Conservation (phyloP, 2,797 vertebrate species). For the Microctenopoma lineatum region DNA sequence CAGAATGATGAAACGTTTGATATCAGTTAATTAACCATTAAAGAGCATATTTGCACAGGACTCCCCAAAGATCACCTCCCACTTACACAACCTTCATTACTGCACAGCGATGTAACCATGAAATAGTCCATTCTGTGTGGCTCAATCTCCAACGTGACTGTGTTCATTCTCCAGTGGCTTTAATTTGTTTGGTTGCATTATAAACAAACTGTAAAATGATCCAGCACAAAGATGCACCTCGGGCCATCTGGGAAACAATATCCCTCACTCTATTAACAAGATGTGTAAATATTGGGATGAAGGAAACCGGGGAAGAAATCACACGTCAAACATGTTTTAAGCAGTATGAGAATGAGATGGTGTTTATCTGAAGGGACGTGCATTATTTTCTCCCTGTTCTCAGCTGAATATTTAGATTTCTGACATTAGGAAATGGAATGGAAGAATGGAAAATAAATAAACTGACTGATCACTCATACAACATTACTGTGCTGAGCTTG, state of each 20-base stretch:
- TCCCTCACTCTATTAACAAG: constrained; percentile 35
- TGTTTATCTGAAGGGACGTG: background rate
- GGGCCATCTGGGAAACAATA: constrained; percentile 43
- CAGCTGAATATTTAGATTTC: constrained; percentile 1
- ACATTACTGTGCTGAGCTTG: constrained; percentile 16
- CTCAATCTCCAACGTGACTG: constrained; percentile 19
- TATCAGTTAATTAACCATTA: constrained; percentile 29
- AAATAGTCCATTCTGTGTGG: constrained; percentile 31
- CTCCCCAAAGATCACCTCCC: constrained; percentile 7
- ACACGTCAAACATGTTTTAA: constrained; percentile 39
- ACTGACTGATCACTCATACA: constrained; percentile 6
- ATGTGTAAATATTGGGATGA: constrained; percentile 54
- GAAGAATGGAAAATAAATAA: constrained; percentile 11
- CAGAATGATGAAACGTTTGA: constrained; percentile 26
- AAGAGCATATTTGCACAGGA: constrained; percentile 20
- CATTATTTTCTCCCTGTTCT: background rate
- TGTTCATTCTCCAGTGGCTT: constrained; percentile 30
- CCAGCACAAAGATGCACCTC: constrained; percentile 28
- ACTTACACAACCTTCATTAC: constrained; percentile 28
- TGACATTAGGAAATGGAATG: background rate
- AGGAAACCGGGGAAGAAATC: constrained; percentile 23
- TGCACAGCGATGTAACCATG: constrained; percentile 25
- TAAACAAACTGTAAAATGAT: constrained; percentile 59
- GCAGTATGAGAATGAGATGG: constrained; percentile 5
- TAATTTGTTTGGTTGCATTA: constrained; percentile 49